Conservation (phyloP, 2,113 vertebrate genomes). For the Pseudorhombus dupliciocellatus region DNA sequence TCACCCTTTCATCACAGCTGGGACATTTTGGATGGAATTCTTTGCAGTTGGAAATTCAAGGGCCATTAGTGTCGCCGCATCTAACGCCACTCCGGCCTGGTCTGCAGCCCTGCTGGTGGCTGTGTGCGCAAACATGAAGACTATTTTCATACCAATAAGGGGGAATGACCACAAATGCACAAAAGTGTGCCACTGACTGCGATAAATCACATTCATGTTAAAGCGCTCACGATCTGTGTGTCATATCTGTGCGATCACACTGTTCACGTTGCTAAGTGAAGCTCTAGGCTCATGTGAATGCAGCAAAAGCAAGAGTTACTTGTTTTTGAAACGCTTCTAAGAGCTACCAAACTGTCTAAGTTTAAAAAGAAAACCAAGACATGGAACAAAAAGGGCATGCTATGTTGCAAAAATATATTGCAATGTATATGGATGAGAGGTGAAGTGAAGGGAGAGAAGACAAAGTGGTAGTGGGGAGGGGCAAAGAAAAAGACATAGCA, state of each 20-base stretch:
- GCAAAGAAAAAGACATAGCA: too few relatives aligned
- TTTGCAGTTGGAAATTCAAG: constrained; percentile 7
- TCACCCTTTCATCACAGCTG: background rate
- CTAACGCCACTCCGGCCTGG: too few relatives aligned
- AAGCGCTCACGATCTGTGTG: constrained; percentile 22
- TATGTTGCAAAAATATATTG: constrained; percentile 59
- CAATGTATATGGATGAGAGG: constrained; percentile 64
- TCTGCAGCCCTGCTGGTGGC: constrained; percentile 7
- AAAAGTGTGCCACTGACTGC: constrained; percentile 16
- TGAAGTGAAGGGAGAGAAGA: too few relatives aligned
- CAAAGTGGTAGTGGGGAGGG: too few relatives aligned
- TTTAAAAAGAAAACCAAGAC: constrained; percentile 50
- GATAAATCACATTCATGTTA: constrained; percentile 10
- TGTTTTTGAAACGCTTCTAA: constrained; percentile 46
- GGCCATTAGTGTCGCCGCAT: constrained; percentile 1
- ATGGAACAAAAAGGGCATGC: constrained; percentile 72
- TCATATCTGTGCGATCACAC: constrained; percentile 30
- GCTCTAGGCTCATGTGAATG: constrained; percentile 63
- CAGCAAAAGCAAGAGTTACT: constrained; percentile 47
- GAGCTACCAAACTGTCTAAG: constrained; percentile 25
- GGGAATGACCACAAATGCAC: background rate
- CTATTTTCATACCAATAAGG: constrained; percentile 8
- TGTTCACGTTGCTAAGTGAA: constrained; percentile 37
- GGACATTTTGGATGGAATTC: constrained; percentile 5
- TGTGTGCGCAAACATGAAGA: background rate